A percentile compares a stretch with the other conserved stretches of the same genome.
Evolutionary conservation across 2,113 vertebrate species (phyloP).

Genomic region (Urocolius indicus): DNA sequence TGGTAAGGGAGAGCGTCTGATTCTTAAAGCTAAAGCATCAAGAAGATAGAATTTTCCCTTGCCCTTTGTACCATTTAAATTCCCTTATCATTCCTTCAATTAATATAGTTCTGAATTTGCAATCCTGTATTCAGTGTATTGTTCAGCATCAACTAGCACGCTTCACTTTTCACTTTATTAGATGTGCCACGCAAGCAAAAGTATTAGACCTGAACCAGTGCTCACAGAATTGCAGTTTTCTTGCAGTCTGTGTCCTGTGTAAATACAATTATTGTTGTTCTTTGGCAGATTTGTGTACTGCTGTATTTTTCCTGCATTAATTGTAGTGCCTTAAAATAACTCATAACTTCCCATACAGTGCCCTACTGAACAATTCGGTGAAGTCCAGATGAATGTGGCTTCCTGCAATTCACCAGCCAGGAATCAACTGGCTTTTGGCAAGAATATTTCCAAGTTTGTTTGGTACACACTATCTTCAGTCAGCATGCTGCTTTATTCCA

Average conservation of each 20-base stretch:
- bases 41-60: not conserved
- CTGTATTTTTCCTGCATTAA: constrained; percentile 25
- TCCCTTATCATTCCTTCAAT: not conserved
- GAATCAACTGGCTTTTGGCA: not conserved
- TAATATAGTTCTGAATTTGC: not conserved
- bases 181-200: not conserved
- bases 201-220: not conserved
- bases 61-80: not conserved
- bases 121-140: not conserved
- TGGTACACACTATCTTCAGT: fast-evolving
- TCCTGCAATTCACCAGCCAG: constrained; percentile 42
- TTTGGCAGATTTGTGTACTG: not conserved
- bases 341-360: not conserved
- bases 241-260: not conserved
- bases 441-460: not conserved
- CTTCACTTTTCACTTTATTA: not conserved
- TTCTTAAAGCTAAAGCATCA: not conserved
- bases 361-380: not conserved
- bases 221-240: not conserved
- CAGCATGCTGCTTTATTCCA: not conserved
- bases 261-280: not conserved
- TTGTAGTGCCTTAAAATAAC: constrained; percentile 36
- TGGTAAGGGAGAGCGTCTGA: not conserved
- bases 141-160: not conserved
- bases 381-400: not conserved